Percentiles rank a stretch among this genome's conserved stretches.
Evolutionary conservation across 2,888 invertebrate species (phyloP).

Genomic region (Napeogenes sylphis): DNA sequence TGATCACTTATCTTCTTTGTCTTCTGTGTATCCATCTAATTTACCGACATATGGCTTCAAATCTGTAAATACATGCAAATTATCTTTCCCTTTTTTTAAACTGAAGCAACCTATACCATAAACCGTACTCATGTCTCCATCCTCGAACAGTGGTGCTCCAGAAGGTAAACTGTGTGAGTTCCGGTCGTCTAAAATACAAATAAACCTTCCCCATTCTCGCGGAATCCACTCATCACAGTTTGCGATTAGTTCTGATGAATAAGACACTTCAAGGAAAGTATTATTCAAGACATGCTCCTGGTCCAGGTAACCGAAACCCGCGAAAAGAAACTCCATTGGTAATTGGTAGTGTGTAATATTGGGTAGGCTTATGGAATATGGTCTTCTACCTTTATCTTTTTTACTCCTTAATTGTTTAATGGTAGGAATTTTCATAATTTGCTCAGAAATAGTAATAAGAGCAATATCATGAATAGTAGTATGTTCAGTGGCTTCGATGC

Average conservation of each 20-base stretch:
- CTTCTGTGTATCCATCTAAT: constrained; percentile 7
- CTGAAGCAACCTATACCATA: constrained; percentile 26
- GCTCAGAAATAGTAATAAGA: constrained; percentile 14
- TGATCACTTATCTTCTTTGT: background rate
- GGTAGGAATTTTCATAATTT: too few species aligned
- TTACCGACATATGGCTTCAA: constrained; percentile 17
- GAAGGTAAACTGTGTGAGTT: constrained; percentile 18
- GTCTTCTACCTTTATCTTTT: background rate
- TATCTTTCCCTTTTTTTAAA: constrained; percentile 24
- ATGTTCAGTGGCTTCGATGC: constrained; percentile 18
- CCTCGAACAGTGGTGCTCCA: constrained; percentile 25
- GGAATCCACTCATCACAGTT: constrained; percentile 31
- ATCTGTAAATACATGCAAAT: constrained; percentile 29
- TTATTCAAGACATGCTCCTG: constrained; percentile 18
- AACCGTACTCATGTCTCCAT: constrained; percentile 8
- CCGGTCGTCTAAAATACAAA: constrained; percentile 26
- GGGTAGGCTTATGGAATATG: background rate
- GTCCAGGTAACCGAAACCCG: constrained; percentile 26
- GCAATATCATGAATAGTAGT: constrained; percentile 24
- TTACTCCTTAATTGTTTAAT: too few species aligned
- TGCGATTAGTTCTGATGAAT: constrained; percentile 10
- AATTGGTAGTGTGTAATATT: background rate
- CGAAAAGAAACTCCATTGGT: constrained; percentile 20
- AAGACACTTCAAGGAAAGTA: constrained; percentile 17
- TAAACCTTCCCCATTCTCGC: constrained; percentile 28